Conservation (phyloP, 2,888 invertebrate genomes). For the Gari tellinella region DNA sequence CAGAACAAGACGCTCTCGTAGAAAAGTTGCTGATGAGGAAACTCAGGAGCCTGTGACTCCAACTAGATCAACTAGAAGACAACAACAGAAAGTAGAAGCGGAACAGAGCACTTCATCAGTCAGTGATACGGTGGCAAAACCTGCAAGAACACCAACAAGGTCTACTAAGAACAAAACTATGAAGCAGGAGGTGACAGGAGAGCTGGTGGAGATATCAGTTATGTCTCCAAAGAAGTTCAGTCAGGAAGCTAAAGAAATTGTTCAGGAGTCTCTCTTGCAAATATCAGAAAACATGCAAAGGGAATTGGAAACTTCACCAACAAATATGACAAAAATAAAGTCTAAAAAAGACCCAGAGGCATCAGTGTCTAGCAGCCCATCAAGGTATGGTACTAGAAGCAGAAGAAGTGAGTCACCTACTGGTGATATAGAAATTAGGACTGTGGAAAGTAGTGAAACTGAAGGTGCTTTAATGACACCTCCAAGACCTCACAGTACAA, state of each 20-base stretch:
- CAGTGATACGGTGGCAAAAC: not conserved
- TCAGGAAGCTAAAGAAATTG: conserved; percentile 36
- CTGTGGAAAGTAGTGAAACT: not conserved
- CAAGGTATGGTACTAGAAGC: conserved; percentile 16
- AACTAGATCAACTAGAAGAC: conserved; percentile 37
- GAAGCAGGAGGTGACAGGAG: conserved; percentile 16
- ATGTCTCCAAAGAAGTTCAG: conserved; percentile 39
- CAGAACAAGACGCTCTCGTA: too few relatives aligned
- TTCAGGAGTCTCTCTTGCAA: conserved; percentile 44
- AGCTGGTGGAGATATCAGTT: conserved; percentile 19
- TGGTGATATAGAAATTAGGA: not conserved
- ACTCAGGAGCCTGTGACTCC: conserved; percentile 37
- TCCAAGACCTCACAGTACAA: not conserved
- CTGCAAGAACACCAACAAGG: conserved; percentile 21
- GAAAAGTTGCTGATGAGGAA: conserved; percentile 4
- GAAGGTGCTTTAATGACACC: conserved; percentile 1
- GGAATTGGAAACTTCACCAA: conserved; percentile 22
- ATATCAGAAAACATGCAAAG: conserved; percentile 31
- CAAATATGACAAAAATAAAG: conserved; percentile 39
- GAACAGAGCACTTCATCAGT: conserved; percentile 1
- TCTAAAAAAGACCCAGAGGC: conserved; percentile 4
- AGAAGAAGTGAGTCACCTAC: conserved; percentile 3
- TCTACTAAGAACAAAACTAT: conserved; percentile 13
- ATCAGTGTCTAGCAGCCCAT: conserved; percentile 31
- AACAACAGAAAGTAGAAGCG: conserved; percentile 9